Evolutionary conservation across 92 coral and sea anemone species (phyloP).

Genomic region (Palythoa caribaeorum): DNA sequence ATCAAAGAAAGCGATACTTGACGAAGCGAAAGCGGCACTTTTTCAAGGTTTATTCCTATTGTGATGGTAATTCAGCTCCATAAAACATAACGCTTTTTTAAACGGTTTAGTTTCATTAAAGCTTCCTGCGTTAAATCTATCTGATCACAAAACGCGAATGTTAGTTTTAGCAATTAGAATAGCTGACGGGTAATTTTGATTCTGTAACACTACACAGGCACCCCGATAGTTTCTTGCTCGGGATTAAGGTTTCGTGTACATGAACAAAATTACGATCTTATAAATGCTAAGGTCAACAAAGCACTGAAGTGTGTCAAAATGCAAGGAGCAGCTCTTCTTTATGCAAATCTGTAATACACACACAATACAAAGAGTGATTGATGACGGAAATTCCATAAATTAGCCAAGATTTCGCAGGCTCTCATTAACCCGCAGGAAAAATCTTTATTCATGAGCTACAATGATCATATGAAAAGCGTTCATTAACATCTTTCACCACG

Average conservation of each 20-base stretch:
- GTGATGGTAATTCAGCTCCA: constrained; percentile 30
- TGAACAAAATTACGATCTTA: neutral
- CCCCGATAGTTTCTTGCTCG: neutral
- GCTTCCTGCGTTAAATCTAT: neutral
- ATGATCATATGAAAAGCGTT: neutral
- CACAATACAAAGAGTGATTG: constrained; percentile 29
- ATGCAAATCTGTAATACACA: constrained; percentile 20
- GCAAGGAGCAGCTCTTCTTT: neutral
- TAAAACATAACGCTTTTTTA: constrained; percentile 35
- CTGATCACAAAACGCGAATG: constrained; percentile 20
- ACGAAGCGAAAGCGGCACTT: constrained; percentile 15
- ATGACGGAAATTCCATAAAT: constrained; percentile 41
- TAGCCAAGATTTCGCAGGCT: constrained; percentile 2
- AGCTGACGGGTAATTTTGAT: neutral
- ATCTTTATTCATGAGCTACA: constrained; percentile 40
- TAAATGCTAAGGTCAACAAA: constrained; percentile 28
- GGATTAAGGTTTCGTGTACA: constrained; percentile 10
- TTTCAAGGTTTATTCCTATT: constrained; percentile 12
- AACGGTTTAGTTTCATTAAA: constrained; percentile 37
- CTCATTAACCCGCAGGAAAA: constrained; percentile 7
- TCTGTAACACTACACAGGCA: neutral
- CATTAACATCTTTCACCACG: constrained; percentile 37
- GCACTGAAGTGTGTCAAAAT: constrained; percentile 33
- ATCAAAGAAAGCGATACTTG: constrained; percentile 49
- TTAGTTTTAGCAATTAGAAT: constrained; percentile 34